A percentile compares a stretch with the other conserved stretches of the same genome.
Conservation (phyloP, 2,888 invertebrate genomes). For the Apoderus coryli region DNA sequence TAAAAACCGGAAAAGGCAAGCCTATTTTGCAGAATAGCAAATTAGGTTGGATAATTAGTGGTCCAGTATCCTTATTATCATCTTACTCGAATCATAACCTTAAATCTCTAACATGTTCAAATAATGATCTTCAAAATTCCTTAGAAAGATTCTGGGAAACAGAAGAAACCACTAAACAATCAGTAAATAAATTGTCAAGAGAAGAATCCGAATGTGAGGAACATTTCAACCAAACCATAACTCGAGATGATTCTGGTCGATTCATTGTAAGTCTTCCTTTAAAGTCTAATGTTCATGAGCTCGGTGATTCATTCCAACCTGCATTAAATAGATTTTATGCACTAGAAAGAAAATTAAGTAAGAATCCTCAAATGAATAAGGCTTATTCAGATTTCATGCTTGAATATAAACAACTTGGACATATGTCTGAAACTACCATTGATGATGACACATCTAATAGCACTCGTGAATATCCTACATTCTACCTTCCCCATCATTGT, state of each 20-base stretch:
- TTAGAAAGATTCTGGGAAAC: constrained; percentile 3
- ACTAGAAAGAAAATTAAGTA: constrained; percentile 3
- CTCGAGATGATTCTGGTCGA: not conserved
- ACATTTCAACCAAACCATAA: constrained; percentile 1
- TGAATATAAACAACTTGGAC: constrained; percentile 4
- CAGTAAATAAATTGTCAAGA: not conserved
- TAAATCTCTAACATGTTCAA: not conserved
- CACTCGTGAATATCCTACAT: not conserved
- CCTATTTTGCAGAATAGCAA: not conserved
- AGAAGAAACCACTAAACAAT: constrained; percentile 6
- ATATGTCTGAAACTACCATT: constrained; percentile 7
- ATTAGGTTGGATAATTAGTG: constrained; percentile 4
- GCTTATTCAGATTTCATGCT: constrained; percentile 3
- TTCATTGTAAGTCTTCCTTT: constrained; percentile 7
- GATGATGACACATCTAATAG: not conserved
- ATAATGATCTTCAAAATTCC: constrained; percentile 4
- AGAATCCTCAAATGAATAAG: constrained; percentile 5
- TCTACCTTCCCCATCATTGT: constrained; percentile 7
- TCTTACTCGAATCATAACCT: too few species aligned
- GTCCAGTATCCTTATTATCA: constrained; percentile 4
- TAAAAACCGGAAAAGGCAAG: constrained; percentile 4
- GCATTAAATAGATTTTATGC: constrained; percentile 4
- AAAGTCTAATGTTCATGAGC: not conserved
- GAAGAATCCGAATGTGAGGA: constrained; percentile 5
- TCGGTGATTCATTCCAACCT: constrained; percentile 3